These are phyloP conservation scores for Gallinago media DNA, from an alignment of 2,113 vertebrate species.

Conservation along the genomic window DNA sequence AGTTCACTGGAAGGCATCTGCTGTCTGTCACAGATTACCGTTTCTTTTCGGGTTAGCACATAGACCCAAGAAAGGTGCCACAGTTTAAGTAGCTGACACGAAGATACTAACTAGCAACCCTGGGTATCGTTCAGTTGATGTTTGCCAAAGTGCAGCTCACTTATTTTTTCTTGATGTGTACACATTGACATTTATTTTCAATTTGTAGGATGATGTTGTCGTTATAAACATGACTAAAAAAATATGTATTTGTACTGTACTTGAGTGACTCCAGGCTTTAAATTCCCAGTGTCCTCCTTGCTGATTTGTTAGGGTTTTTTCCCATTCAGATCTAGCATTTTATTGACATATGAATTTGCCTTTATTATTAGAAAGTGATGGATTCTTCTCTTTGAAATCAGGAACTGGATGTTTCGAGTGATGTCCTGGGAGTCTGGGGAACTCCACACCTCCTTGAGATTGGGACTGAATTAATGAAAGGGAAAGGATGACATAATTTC, in stretches of 20 bases:
- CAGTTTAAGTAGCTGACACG: background rate
- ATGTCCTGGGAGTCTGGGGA: background rate
- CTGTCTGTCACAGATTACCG: background rate
- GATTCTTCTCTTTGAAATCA: background rate
- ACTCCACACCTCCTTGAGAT: background rate
- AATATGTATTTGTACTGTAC: background rate
- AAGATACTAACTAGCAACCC: background rate
- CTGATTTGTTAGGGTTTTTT: accelerated
- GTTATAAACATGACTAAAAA: background rate
- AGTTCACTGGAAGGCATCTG: conserved; percentile 13
- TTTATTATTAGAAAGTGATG: background rate
- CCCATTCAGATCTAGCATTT: background rate
- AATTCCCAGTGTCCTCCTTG: background rate
- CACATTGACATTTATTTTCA: background rate
- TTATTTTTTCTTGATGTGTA: background rate
- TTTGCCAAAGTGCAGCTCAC: background rate
- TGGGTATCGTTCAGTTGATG: background rate
- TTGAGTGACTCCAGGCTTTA: background rate
- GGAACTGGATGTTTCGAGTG: background rate
- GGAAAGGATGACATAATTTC: background rate
- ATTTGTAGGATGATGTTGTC: background rate
- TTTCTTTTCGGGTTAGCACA: background rate
- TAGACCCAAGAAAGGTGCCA: background rate
- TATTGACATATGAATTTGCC: background rate
- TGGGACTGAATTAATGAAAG: background rate